These are phyloP conservation scores for Adineta ricciae DNA, from an alignment of 2,888 invertebrate species.

Conservation along the genomic window DNA sequence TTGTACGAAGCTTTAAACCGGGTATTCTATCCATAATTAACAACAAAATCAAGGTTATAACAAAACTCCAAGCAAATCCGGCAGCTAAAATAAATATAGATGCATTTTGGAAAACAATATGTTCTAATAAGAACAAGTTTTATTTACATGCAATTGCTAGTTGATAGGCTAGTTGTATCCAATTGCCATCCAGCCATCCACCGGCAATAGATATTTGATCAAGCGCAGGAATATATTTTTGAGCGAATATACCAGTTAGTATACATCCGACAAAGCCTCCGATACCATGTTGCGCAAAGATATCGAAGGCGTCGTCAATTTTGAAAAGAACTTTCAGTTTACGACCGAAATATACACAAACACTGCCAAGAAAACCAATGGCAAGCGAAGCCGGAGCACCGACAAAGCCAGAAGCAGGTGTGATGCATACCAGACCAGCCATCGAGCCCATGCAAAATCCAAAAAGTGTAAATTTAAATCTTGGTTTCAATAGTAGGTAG, in stretches of 20 bases:
- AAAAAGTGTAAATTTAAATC: background rate
- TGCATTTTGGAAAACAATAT: background rate
- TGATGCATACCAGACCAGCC: constrained; percentile 15
- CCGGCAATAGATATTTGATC: background rate
- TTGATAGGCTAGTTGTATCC: background rate
- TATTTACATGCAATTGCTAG: background rate
- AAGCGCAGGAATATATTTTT: constrained; percentile 5
- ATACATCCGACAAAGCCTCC: background rate
- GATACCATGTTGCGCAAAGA: constrained; percentile 11
- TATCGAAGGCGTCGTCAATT: constrained; percentile 21
- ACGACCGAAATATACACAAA: background rate
- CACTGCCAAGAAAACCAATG: background rate
- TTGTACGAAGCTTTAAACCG: background rate
- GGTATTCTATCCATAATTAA: background rate
- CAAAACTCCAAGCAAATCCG: background rate
- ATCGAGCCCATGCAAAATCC: constrained; percentile 21
- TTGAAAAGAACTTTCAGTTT: background rate
- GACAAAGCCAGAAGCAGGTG: constrained; percentile 19
- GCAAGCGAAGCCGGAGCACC: background rate
- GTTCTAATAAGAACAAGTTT: background rate
- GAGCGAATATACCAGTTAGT: constrained; percentile 23
- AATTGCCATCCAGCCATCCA: constrained; percentile 21
- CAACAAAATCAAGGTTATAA: background rate
- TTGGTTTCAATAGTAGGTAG: background rate
- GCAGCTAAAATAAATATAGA: background rate